Conservation (phyloP, 2,888 invertebrate genomes). For the Alviniconcha strummeri region DNA sequence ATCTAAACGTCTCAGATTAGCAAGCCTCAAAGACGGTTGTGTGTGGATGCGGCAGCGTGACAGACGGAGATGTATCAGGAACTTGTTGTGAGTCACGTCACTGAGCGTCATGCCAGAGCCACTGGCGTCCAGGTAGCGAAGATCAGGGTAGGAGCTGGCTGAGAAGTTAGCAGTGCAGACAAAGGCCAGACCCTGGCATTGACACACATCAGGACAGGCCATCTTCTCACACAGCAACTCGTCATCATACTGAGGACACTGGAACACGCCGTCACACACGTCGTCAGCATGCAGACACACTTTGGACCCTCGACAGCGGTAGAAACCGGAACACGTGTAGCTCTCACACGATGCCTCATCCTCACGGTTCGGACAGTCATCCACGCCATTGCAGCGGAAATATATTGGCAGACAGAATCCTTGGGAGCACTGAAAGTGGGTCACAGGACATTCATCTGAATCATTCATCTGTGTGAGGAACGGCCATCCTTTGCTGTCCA, state of each 20-base stretch:
- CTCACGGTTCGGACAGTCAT: neutral
- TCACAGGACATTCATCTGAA: neutral
- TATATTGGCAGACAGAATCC: neutral
- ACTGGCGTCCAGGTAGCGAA: neutral
- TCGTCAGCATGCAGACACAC: neutral
- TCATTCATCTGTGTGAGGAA: neutral
- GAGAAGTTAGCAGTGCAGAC: neutral
- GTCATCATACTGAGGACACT: conserved; percentile 6
- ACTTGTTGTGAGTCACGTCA: neutral
- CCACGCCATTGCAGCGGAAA: conserved; percentile 3
- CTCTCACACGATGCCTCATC: neutral
- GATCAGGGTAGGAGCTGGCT: neutral
- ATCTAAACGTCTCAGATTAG: neutral
- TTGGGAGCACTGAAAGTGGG: neutral
- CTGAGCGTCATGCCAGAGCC: neutral
- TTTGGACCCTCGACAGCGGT: neutral
- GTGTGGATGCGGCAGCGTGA: neutral
- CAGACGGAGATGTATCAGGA: neutral
- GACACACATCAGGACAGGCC: neutral
- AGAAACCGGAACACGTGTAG: conserved; percentile 5
- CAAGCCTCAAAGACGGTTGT: neutral
- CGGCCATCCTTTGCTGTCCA: neutral
- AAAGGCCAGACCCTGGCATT: neutral
- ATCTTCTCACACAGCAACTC: neutral
- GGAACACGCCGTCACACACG: conserved; percentile 7